Percentiles rank a stretch among this genome's conserved stretches.
phyloP scores from a whole-genome alignment of 64 coral and sea anemone genomes.

The Anthopleura sola region DNA sequence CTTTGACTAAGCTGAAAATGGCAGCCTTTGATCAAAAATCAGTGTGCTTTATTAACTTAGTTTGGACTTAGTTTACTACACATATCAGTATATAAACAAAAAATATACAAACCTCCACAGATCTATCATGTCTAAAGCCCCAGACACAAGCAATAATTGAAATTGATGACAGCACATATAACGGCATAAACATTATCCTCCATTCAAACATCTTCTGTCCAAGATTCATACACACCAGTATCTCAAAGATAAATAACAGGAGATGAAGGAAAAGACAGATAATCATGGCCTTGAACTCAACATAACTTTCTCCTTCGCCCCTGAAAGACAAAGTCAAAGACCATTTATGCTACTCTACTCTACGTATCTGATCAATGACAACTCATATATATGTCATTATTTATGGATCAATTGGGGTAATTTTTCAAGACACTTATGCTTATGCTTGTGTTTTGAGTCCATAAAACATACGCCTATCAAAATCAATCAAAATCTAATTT shows the following conservation, averaged over 20 bases:
- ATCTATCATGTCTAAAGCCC: slow-evolving; percentile 97
- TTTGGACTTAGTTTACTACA: neutral
- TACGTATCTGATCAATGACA: neutral
- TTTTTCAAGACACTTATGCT: no score
- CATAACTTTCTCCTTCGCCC: slow-evolving; percentile 84
- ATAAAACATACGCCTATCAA: no score
- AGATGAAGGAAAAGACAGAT: slow-evolving; percentile 85
- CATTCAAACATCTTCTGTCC: slow-evolving; percentile 57
- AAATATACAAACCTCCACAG: slow-evolving; percentile 82
- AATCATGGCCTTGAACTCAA: slow-evolving; percentile 98
- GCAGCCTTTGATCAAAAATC: no score
- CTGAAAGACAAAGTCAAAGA: slow-evolving; percentile 38
- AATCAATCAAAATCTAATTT: no score
- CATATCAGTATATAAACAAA: neutral
- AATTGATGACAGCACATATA: slow-evolving; percentile 79
- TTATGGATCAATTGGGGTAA: no score
- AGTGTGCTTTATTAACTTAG: neutral
- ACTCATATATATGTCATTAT: neutral
- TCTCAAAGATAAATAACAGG: slow-evolving; percentile 86
- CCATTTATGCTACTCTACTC: neutral
- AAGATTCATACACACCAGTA: slow-evolving; percentile 90
- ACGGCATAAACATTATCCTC: slow-evolving; percentile 92
- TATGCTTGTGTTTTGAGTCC: no score
- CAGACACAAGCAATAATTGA: slow-evolving; percentile 97
- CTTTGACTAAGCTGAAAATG: no score